phyloP scores from a whole-genome alignment of 2,113 vertebrate genomes.

The Nettapus auritus region DNA sequence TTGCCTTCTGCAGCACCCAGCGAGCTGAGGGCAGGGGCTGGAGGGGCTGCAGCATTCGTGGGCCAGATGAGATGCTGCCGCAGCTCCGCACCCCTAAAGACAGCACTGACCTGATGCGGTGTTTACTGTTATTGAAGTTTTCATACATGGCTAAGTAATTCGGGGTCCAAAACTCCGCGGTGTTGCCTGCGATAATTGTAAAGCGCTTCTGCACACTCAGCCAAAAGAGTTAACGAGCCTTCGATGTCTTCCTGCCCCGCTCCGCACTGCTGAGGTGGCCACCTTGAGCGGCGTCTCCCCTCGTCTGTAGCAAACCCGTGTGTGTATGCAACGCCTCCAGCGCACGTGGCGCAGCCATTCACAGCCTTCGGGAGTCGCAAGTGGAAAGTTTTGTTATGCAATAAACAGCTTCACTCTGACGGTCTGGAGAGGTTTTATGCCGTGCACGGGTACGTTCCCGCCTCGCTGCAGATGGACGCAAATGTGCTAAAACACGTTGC shows the following conservation, averaged over 20 bases:
- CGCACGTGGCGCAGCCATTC: fast-evolving
- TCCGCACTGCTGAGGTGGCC: not conserved
- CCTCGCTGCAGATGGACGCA: fast-evolving
- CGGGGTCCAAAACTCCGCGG: not conserved
- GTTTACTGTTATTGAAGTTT: not conserved
- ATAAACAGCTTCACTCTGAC: not conserved
- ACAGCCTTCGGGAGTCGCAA: not conserved
- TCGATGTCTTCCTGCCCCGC: not conserved
- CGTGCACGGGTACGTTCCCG: not conserved
- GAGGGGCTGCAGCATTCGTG: fast-evolving
- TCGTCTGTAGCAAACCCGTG: fast-evolving
- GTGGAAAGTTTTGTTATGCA: not conserved
- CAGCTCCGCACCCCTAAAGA: not conserved
- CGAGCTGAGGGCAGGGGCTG: fast-evolving
- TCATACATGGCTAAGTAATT: not conserved
- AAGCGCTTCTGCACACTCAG: not conserved
- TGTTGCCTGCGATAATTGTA: not conserved
- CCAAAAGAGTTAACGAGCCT: not conserved
- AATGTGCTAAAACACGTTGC: not conserved
- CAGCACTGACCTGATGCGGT: not conserved
- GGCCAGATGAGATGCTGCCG: not conserved
- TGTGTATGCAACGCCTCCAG: fast-evolving
- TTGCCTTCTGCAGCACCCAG: not conserved
- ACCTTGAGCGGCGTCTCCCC: not conserved
- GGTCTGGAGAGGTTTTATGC: not conserved